Conservation (phyloP, 92 coral and sea anemone genomes). For the Palythoa caribaeorum region DNA sequence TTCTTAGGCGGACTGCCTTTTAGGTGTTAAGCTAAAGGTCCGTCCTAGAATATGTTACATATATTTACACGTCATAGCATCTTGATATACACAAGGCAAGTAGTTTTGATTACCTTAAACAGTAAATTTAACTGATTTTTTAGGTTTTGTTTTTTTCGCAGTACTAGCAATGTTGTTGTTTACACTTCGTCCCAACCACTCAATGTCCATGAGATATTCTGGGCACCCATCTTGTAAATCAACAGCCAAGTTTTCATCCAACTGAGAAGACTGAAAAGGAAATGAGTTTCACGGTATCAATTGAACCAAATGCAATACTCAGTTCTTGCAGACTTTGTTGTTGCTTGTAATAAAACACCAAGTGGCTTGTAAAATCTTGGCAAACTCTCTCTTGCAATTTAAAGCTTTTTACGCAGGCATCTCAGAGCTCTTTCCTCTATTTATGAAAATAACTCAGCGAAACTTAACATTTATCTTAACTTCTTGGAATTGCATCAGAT, state of each 20-base stretch:
- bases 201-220: conserved; percentile 41
- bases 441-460: too few species aligned
- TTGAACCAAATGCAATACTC: neutral
- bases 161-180: neutral
- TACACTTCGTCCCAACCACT: conserved; percentile 21
- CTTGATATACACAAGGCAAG: too few species aligned
- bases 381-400: too few species aligned
- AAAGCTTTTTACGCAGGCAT: too few species aligned
- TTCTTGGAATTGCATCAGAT: too few species aligned
- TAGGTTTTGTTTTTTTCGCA: conserved; percentile 13
- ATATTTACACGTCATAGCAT: too few species aligned
- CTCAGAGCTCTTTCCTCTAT: too few species aligned
- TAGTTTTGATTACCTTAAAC: conserved; percentile 10
- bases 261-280: conserved; percentile 35
- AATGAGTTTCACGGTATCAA: conserved; percentile 41
- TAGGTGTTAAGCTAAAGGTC: too few species aligned
- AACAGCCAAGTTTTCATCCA: neutral
- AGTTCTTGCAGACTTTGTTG: neutral
- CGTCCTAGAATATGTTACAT: too few species aligned
- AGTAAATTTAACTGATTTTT: conserved; percentile 31
- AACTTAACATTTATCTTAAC: too few species aligned
- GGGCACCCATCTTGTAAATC: conserved; percentile 9
- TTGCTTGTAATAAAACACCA: neutral
- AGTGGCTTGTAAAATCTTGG: neutral
- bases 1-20: too few species aligned